A percentile compares a stretch with the other conserved stretches of the same genome.
phyloP scores from a whole-genome alignment of 2,888 invertebrate genomes.

The Chironomus tentans region DNA sequence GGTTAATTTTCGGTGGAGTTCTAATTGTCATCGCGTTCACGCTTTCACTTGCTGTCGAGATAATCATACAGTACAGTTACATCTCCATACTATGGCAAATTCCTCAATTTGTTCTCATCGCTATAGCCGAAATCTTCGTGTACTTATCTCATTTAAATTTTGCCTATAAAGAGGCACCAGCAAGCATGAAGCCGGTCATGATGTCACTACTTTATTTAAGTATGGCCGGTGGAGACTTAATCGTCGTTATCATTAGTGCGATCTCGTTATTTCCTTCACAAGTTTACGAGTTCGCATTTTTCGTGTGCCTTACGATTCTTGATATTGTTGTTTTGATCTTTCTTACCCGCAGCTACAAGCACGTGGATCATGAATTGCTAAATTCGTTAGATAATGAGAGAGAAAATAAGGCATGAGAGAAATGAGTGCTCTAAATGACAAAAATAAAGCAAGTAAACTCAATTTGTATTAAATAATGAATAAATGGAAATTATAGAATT shows the following conservation, averaged over 20 bases:
- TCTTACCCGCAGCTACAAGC: not conserved
- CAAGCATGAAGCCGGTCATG: not conserved
- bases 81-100: not conserved
- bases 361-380: not conserved
- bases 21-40: not conserved
- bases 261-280: not conserved
- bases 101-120: not conserved
- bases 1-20: not conserved
- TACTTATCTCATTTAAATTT: not conserved
- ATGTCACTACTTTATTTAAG: constrained; percentile 29
- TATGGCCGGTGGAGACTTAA: not conserved
- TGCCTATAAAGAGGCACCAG: not conserved
- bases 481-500: too few species aligned
- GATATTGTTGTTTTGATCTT: not conserved
- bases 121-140: not conserved
- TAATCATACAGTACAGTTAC: not conserved
- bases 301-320: not conserved
- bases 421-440: too few species aligned
- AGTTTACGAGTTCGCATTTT: not conserved
- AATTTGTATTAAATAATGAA: too few species aligned
- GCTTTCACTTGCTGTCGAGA: not conserved
- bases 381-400: not conserved
- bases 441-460: too few species aligned
- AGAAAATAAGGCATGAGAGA: not conserved
- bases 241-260: not conserved